These are phyloP conservation scores for Orcinus orca DNA, from an alignment of 2,113 vertebrate genomes.

Conservation along the genomic window DNA sequence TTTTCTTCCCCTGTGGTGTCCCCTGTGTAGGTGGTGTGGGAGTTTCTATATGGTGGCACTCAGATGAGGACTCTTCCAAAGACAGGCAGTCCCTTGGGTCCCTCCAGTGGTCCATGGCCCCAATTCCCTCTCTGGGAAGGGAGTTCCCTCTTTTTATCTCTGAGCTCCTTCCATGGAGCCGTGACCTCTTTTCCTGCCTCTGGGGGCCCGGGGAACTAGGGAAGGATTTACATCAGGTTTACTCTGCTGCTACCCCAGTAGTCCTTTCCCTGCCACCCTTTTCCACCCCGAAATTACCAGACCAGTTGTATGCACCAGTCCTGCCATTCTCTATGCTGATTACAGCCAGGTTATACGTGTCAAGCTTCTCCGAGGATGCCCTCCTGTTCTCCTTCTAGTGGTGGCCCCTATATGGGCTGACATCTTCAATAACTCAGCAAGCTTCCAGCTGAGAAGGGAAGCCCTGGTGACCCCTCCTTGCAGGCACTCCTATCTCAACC, in stretches of 20 bases:
- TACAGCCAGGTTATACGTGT: background rate
- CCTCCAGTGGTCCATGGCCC: background rate
- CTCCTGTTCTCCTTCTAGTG: background rate
- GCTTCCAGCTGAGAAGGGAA: background rate
- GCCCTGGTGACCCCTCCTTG: background rate
- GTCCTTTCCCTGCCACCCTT: background rate
- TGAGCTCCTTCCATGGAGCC: background rate
- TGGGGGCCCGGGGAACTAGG: background rate
- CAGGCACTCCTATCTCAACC: background rate
- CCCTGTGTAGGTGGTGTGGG: background rate
- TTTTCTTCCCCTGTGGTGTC: rapidly evolving
- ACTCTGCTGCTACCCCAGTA: background rate
- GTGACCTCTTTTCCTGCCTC: background rate
- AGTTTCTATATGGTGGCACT: background rate
- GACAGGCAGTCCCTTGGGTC: background rate
- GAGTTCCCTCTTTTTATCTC: background rate
- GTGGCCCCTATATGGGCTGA: background rate
- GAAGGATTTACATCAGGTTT: background rate
- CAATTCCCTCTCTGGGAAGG: background rate
- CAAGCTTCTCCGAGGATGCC: background rate
- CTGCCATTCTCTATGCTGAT: background rate
- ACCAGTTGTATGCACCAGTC: no score
- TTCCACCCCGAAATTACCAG: background rate
- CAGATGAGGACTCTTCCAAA: background rate
- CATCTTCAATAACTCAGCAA: background rate